Percentiles rank a stretch among this genome's conserved stretches.
phyloP scores from a whole-genome alignment of 1,140 invertebrate genomes.

The Trachelipus rathkii region DNA sequence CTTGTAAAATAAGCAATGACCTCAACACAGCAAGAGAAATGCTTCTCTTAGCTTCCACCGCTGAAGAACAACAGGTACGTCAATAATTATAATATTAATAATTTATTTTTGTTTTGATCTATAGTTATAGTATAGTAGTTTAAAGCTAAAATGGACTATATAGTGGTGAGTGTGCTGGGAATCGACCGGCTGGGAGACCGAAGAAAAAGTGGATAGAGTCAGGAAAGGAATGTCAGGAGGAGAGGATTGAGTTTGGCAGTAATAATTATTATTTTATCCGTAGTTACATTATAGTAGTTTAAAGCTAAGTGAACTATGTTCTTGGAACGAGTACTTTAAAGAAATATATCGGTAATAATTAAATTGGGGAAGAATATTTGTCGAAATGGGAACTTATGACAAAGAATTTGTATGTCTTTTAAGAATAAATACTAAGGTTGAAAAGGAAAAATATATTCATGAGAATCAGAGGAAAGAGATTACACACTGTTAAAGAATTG shows the following conservation, averaged over 20 bases:
- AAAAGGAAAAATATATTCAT: not conserved
- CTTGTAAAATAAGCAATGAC: constrained; percentile 90
- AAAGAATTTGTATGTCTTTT: not conserved
- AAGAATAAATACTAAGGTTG: not conserved
- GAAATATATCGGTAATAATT: not conserved
- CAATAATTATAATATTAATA: not conserved
- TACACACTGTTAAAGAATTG: too few species aligned
- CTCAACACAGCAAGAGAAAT: constrained; percentile 87
- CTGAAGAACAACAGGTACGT: constrained; percentile 70
- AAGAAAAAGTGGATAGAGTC: too few species aligned
- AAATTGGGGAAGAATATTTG: not conserved
- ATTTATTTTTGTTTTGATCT: not conserved
- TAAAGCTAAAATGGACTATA: not conserved
- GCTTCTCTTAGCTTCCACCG: constrained; percentile 73
- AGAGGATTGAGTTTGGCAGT: too few species aligned
- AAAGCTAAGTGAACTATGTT: not conserved
- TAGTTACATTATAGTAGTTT: not conserved
- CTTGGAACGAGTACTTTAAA: not conserved
- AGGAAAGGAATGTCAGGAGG: too few species aligned
- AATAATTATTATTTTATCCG: too few species aligned
- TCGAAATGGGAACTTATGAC: not conserved
- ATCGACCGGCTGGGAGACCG: too few species aligned
- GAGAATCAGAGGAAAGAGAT: not conserved
- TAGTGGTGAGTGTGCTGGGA: too few species aligned
- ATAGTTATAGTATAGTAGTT: not conserved